Conservation (phyloP, 1,140 invertebrate species). For the Tachypleus tridentatus region DNA sequence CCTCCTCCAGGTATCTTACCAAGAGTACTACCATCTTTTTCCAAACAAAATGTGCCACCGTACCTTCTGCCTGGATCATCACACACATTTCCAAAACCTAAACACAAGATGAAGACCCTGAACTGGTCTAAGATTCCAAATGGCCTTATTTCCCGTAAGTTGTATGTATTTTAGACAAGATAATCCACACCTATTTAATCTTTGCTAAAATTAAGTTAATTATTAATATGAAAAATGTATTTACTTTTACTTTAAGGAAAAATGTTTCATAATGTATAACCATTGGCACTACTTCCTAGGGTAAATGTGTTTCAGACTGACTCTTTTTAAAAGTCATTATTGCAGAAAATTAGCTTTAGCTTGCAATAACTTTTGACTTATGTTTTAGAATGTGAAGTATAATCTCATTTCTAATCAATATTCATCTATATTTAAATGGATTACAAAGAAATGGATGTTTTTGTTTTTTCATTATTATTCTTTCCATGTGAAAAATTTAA, state of each 20-base stretch:
- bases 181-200: constrained; percentile 12
- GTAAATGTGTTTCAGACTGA: constrained; percentile 45
- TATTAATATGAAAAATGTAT: no score
- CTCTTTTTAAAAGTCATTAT: no score
- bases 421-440: no score
- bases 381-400: no score
- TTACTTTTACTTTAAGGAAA: constrained; percentile 25
- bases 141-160: constrained; percentile 32
- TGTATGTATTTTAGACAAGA: constrained; percentile 12
- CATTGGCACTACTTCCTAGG: constrained; percentile 61
- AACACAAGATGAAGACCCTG: constrained; percentile 82
- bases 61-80: background rate
- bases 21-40: constrained; percentile 1
- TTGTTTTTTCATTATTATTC: no score
- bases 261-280: constrained; percentile 44
- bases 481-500: no score
- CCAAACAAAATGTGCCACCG: constrained; percentile 17
- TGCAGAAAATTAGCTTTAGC: no score
- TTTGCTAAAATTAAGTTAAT: constrained; percentile 6
- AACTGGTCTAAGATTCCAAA: constrained; percentile 89
- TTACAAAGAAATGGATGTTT: no score
- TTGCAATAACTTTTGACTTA: no score
- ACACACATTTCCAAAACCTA: constrained; percentile 51
- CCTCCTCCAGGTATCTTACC: constrained; percentile 30
- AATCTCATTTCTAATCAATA: no score